These are phyloP conservation scores for Empis stercorea DNA, from an alignment of 2,888 invertebrate genomes.

Conservation along the genomic window DNA sequence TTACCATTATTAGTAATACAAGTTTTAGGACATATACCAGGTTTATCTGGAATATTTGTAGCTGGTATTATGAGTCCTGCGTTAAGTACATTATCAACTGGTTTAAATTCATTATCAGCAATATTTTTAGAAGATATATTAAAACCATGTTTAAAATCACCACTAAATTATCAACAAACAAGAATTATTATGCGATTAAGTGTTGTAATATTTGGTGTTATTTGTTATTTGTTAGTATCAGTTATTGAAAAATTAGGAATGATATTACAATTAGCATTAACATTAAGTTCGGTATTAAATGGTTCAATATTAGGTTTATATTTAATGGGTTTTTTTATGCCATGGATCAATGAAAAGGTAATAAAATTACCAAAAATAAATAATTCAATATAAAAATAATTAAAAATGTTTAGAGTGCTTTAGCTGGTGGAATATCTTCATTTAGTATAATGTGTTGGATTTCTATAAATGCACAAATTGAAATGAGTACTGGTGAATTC, in stretches of 20 bases:
- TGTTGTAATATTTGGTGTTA: slow-evolving; percentile 50
- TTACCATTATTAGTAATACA: slow-evolving; percentile 77
- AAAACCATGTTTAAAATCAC: slow-evolving; percentile 48
- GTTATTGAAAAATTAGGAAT: slow-evolving; percentile 60
- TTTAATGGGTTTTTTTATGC: slow-evolving; percentile 50
- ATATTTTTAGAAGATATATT: slow-evolving; percentile 68
- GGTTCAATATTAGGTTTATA: slow-evolving; percentile 60
- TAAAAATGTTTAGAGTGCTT: slow-evolving; percentile 43
- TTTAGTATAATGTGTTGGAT: slow-evolving; percentile 53
- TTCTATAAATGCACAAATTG: slow-evolving; percentile 51
- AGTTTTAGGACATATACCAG: slow-evolving; percentile 59
- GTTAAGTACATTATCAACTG: slow-evolving; percentile 67
- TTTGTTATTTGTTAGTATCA: slow-evolving; percentile 52
- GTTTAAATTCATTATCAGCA: slow-evolving; percentile 66
- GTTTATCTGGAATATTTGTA: slow-evolving; percentile 75
- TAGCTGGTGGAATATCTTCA: slow-evolving; percentile 50
- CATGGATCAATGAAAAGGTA: slow-evolving; percentile 52
- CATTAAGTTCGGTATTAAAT: slow-evolving; percentile 49
- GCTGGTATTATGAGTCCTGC: slow-evolving; percentile 87
- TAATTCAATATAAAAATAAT: slow-evolving; percentile 3
- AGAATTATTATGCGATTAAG: slow-evolving; percentile 51
- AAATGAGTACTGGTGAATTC: slow-evolving; percentile 47
- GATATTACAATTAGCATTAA: slow-evolving; percentile 49
- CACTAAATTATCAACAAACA: slow-evolving; percentile 40
- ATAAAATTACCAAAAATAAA: no score